phyloP scores from a whole-genome alignment of 2,888 invertebrate genomes.

The Scrobipalpa costella region DNA sequence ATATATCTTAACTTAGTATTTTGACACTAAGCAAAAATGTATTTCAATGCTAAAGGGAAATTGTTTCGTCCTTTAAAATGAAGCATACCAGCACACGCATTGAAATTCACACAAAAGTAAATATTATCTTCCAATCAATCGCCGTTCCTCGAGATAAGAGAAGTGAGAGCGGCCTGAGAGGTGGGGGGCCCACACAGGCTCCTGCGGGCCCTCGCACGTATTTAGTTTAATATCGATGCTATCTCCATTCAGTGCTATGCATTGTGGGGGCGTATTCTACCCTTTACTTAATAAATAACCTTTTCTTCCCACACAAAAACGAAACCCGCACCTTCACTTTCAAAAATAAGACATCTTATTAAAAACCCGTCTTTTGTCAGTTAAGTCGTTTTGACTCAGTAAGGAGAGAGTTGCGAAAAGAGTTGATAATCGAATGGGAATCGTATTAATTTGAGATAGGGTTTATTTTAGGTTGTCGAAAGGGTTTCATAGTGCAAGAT shows the following conservation, averaged over 20 bases:
- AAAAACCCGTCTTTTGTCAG: constrained; percentile 29
- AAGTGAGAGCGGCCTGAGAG: background rate
- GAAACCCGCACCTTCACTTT: constrained; percentile 38
- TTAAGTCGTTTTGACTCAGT: constrained; percentile 37
- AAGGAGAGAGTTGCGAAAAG: constrained; percentile 27
- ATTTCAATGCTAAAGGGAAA: background rate
- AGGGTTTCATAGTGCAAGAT: constrained; percentile 49
- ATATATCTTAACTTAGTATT: too few relatives aligned
- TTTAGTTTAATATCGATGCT: constrained; percentile 58
- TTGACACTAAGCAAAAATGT: too few relatives aligned
- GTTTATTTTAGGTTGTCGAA: constrained; percentile 41
- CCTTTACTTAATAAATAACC: constrained; percentile 61
- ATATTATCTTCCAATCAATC: constrained; percentile 19
- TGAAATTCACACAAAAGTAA: constrained; percentile 12
- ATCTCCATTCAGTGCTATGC: constrained; percentile 54
- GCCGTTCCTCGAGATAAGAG: constrained; percentile 15
- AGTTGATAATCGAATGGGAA: constrained; percentile 36
- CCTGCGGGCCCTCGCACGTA: constrained; percentile 48
- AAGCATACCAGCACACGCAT: background rate
- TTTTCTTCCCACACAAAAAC: constrained; percentile 39
- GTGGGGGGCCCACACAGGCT: constrained; percentile 41
- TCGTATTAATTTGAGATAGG: constrained; percentile 33
- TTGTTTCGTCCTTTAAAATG: background rate
- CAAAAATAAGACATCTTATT: constrained; percentile 46
- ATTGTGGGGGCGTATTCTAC: constrained; percentile 60